phyloP scores from a whole-genome alignment of 1,140 invertebrate genomes.

The Cataglyphis hispanica region DNA sequence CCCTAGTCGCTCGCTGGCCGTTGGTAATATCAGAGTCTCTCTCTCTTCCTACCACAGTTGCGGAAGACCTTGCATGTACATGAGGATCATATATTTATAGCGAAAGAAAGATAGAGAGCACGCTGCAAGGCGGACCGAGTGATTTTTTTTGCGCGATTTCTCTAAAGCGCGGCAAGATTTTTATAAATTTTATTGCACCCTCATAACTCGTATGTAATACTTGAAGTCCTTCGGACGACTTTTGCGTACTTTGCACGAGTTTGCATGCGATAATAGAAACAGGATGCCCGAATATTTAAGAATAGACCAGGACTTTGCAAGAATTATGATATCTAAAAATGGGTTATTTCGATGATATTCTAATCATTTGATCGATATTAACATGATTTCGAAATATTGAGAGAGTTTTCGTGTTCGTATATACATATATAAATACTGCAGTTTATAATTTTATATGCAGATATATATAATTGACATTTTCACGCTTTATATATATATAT shows the following conservation, averaged over 20 bases:
- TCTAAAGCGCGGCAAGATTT: constrained; percentile 38
- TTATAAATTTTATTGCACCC: constrained; percentile 49
- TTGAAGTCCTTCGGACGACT: constrained; percentile 6
- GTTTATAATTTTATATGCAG: too few relatives aligned
- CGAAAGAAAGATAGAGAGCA: neutral
- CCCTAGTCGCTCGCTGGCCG: constrained; percentile 30
- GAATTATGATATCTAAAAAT: constrained; percentile 12
- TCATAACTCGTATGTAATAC: constrained; percentile 12
- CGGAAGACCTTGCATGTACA: constrained; percentile 34
- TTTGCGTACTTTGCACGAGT: constrained; percentile 19
- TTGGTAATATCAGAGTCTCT: constrained; percentile 27
- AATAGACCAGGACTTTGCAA: neutral
- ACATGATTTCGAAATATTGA: neutral
- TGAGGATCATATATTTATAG: constrained; percentile 7
- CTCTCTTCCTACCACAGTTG: constrained; percentile 19
- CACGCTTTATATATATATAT: too few relatives aligned
- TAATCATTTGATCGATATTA: constrained; percentile 1
- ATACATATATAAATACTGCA: neutral
- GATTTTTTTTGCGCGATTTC: constrained; percentile 51
- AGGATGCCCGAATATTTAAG: neutral
- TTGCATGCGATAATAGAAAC: constrained; percentile 35
- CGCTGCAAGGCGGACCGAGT: neutral
- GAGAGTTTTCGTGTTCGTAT: constrained; percentile 3
- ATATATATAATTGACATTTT: constrained; percentile 26
- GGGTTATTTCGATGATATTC: constrained; percentile 6